phyloP scores from a whole-genome alignment of 2,113 vertebrate genomes.

The Cebidichthys violaceus region DNA sequence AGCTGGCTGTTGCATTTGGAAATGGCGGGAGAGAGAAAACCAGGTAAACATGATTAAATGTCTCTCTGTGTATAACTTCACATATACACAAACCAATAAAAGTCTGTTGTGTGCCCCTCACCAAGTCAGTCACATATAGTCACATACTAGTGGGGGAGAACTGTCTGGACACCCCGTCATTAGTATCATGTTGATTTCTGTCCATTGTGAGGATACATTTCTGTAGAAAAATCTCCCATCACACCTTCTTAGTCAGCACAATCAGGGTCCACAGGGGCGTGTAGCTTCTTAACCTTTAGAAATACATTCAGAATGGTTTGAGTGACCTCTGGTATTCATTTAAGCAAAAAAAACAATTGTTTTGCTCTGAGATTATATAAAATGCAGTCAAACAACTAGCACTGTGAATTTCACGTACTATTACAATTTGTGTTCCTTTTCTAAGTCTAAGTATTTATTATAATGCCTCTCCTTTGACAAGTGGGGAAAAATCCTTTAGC shows the following conservation, averaged over 20 bases:
- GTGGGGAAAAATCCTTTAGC: slow-evolving; percentile 33
- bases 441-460: not conserved
- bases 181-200: slow-evolving; percentile 31
- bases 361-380: not conserved
- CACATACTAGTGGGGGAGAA: not conserved
- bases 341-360: not conserved
- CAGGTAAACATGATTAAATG: not conserved
- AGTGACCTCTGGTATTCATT: not conserved
- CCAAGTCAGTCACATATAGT: not conserved
- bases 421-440: not conserved
- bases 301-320: slow-evolving; percentile 1
- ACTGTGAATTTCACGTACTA: not conserved
- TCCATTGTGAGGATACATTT: slow-evolving; percentile 47
- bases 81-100: not conserved
- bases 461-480: slow-evolving; percentile 10
- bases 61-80: not conserved
- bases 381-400: not conserved
- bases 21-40: not conserved
- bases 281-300: slow-evolving; percentile 27
- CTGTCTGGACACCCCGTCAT: slow-evolving; percentile 19
- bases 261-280: slow-evolving; percentile 51
- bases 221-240: slow-evolving; percentile 54
- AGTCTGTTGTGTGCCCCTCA: not conserved
- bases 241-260: slow-evolving; percentile 57
- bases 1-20: not conserved